Conservation (phyloP, 2,888 invertebrate species). For the Calameuta pallipes region DNA sequence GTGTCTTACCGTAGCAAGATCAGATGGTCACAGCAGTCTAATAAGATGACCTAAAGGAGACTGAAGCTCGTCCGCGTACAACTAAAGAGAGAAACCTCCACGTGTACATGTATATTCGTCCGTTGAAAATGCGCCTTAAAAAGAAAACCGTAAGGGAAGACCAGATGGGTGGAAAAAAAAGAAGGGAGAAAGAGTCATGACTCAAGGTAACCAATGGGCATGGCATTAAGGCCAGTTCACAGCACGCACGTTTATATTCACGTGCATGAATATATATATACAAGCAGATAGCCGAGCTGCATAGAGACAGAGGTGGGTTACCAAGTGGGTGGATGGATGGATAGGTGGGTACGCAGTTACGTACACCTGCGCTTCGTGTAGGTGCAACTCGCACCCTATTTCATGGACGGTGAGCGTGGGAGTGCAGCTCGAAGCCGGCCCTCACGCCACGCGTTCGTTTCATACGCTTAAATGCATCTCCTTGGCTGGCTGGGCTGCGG, state of each 20-base stretch:
- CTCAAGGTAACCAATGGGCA: neutral
- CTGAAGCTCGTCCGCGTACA: neutral
- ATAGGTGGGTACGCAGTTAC: constrained; percentile 16
- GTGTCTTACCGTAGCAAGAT: neutral
- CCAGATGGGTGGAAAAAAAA: neutral
- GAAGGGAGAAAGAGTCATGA: neutral
- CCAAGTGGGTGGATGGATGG: constrained; percentile 1
- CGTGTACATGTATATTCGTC: neutral
- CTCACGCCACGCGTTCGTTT: constrained; percentile 47
- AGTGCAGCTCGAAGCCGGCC: constrained; percentile 56
- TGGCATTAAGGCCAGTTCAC: neutral
- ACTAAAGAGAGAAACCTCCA: neutral
- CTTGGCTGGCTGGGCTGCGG: neutral
- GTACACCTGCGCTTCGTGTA: constrained; percentile 38
- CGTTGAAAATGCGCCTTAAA: neutral
- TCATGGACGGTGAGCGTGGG: constrained; percentile 61
- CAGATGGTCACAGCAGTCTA: neutral
- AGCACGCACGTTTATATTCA: neutral
- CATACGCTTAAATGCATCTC: neutral
- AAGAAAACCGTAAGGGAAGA: neutral
- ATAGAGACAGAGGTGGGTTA: neutral
- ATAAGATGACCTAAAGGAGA: neutral
- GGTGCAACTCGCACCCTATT: constrained; percentile 59
- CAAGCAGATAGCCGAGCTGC: neutral
- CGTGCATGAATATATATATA: neutral